Evolutionary conservation across 2,797 vertebrate species (phyloP), one percentile per base, ranked within the genome.

Genomic region (Peromyscus eremicus): DNA sequence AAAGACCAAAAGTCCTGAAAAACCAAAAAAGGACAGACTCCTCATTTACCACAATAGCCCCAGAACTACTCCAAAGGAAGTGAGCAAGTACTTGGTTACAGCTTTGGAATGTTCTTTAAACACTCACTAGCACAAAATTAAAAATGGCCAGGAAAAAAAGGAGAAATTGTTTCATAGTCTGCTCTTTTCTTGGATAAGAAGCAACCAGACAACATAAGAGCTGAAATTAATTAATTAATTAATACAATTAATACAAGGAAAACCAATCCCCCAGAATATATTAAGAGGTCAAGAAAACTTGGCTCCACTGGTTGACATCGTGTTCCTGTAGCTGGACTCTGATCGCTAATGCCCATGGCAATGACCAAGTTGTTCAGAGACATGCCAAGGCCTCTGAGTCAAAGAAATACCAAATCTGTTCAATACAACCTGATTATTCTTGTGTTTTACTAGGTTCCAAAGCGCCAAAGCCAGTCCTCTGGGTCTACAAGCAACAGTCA

Each of bases 121-220:
- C 46, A 57, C 8, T 85, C 52, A 43, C 27, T 55, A 76, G 60
- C 55, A 55, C 80, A 95, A 95, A 97, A 94, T 55, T 64, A 66
- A 85, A 73, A 95, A 70, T 29, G 25, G 75, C 64, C 25, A 94
- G 49, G 46, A 80, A 62, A 73, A 23, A 71, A 81, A 68, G 46
- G 43, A 37, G 2, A 49, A 86, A 29, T 6, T 79, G 5, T 96
- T 92, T 92, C 70, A 86, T 76, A 77, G 73, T 62, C 68, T 92
- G 37, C 43, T 46, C 27, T 86, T 75, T 85, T 52, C 92, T 83
- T 86, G 4, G 14, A n/a, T 55, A 68, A 95, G 43, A 97, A 95
- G 62, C 57, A 96, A 82, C 12, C 77, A 86, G 95, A 68, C 13
- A 80, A 49, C 37, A 16, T 17, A 6, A 49, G 80, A 64, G 43